These are phyloP conservation scores for honey bee (Apis mellifera) DNA, from an alignment of 1,140 invertebrate genomes.

Conservation along the genomic window DNA sequence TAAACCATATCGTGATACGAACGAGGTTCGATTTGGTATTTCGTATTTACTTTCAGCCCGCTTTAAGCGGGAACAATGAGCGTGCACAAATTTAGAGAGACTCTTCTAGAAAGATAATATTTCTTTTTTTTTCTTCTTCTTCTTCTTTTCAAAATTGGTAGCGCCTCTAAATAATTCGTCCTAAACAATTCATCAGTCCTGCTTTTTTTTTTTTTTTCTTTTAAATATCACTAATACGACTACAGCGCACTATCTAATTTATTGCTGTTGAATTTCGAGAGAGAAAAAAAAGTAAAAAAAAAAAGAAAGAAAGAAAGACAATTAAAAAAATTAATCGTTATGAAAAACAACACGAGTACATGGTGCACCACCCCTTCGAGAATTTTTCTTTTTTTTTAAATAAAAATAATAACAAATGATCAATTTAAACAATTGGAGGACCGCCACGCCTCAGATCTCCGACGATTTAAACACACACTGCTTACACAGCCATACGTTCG, in stretches of 20 bases:
- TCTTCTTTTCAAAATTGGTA: neutral
- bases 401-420: neutral
- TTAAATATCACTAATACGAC: neutral
- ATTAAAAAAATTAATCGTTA: slow-evolving; percentile 14
- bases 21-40: slow-evolving; percentile 11
- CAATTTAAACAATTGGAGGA: neutral
- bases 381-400: neutral
- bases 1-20: neutral
- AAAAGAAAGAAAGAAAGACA: slow-evolving; percentile 14
- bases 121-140: neutral
- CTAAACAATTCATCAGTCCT: neutral
- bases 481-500: slow-evolving; percentile 47
- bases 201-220: neutral
- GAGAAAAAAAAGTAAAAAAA: slow-evolving; percentile 8
- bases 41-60: neutral
- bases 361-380: slow-evolving; percentile 9
- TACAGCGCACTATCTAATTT: slow-evolving; percentile 21
- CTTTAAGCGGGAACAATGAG: neutral
- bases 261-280: slow-evolving; percentile 27
- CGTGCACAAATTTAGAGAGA: slow-evolving; percentile 24
- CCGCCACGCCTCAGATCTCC: slow-evolving; percentile 29
- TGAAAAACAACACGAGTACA: slow-evolving; percentile 19
- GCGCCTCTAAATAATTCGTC: neutral
- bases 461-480: slow-evolving; percentile 43
- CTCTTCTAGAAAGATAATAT: neutral